Percentiles rank a stretch among this genome's conserved stretches.
phyloP scores from a whole-genome alignment of 35 echinoderm and acorn worm genomes.

The Heliocidaris erythrogramma region DNA sequence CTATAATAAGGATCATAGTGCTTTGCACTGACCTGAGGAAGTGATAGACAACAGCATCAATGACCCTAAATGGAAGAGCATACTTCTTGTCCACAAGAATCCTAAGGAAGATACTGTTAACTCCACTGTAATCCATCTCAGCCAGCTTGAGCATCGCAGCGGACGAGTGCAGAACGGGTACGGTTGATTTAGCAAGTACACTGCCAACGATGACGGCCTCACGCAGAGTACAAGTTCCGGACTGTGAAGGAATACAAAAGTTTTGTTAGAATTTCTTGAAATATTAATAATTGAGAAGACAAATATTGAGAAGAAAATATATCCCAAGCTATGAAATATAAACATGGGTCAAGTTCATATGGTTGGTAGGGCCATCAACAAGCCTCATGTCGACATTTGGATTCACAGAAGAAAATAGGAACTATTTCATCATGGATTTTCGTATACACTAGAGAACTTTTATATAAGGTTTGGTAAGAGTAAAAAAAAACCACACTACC shows the following conservation, averaged over 20 bases:
- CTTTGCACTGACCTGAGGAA: constrained; percentile 85
- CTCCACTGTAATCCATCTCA: constrained; percentile 99
- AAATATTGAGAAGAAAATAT: not conserved
- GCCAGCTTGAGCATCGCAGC: constrained; percentile 95
- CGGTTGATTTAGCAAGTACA: constrained; percentile 82
- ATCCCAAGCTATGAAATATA: not conserved
- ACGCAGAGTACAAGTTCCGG: constrained; percentile 82
- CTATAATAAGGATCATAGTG: not conserved
- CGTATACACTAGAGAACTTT: too few relatives aligned
- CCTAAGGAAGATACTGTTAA: constrained; percentile 98
- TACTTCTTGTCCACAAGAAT: constrained; percentile 95
- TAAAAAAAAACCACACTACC: too few relatives aligned
- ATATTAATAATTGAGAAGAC: not conserved
- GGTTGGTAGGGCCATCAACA: too few relatives aligned
- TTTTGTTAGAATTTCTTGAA: not conserved
- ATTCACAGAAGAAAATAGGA: too few relatives aligned
- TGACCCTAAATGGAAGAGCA: constrained; percentile 88
- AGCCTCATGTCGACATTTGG: too few relatives aligned
- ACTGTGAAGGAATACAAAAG: constrained; percentile 33
- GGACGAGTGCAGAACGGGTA: constrained; percentile 89
- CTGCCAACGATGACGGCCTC: constrained; percentile 93
- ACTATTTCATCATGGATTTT: too few relatives aligned
- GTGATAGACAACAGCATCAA: constrained; percentile 96
- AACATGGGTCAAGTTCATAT: too few relatives aligned
- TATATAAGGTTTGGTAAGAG: too few relatives aligned